Evolutionary conservation across 2,888 invertebrate species (phyloP), one percentile per base, ranked within the genome.

Genomic region (Clepsis dumicolana): DNA sequence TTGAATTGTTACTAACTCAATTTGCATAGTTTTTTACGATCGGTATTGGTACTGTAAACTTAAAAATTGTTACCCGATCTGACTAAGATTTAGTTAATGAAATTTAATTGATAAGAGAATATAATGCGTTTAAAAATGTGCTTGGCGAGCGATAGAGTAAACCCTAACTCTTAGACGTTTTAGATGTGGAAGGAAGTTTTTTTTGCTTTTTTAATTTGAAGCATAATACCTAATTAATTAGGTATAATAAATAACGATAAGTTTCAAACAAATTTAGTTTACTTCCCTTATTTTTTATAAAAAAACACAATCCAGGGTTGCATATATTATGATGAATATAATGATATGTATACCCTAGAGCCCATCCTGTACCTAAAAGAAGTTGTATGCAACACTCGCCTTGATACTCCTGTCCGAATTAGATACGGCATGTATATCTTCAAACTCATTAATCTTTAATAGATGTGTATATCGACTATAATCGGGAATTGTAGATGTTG

Each of bases 401-500:
- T 48, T 48, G 48, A 21, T 48, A 21, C 21, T 12, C 21, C 12
- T 21, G 48, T 44, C 48, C 29, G 41, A 65, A 65, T 60, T 41
- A 29, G 29, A 41, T 53, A 59, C 75, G 77, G 76, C 41, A 41
- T 74, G 75, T 77, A 73, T 79, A 77, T 79, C 44, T 18, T 44
- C 16, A 44, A 44, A 18, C 72, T 73, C 72, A 60, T 71, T 63
- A 65, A 70, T 72, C 70, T 76, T 73, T 68, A 57, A 38, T 57
- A 57, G n/a, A 57, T 25, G 38, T 57, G 48, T 48, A 21, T 68
- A 71, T 73, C 69, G 72, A 71, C 72, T 71, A 66, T 75, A 78
- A 72, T 64, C 72, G 70, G 76, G 75, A 83, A 83, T 81, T 80
- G 78, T 85, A 85, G 84, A 64, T 74, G 79, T 84, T 76, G 72